Evolutionary conservation across 2,797 vertebrate genomes (phyloP).

Genomic region (Aldrovandia affinis): DNA sequence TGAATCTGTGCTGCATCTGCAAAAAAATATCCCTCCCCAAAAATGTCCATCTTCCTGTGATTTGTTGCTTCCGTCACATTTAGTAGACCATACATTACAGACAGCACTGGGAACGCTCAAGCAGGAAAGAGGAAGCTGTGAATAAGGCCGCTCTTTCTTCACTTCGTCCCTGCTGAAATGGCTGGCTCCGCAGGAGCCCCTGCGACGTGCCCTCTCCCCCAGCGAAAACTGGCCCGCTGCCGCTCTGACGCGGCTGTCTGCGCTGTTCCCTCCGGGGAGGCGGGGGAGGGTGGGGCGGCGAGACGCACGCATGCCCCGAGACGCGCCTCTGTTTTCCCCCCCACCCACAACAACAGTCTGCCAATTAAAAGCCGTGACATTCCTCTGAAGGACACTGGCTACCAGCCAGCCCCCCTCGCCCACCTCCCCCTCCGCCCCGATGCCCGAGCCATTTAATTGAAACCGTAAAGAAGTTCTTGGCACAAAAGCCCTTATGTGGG

Average conservation of each 20-base stretch:
- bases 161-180: neutral
- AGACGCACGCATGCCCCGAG: neutral
- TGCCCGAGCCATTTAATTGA: slow-evolving; percentile 70
- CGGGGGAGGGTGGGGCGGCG: neutral
- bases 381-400: slow-evolving; percentile 70
- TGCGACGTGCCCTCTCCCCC: neutral
- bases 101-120: neutral
- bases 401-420: slow-evolving; percentile 57
- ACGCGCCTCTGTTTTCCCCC: slow-evolving; percentile 43
- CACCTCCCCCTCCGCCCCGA: slow-evolving; percentile 47
- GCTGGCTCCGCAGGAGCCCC: neutral
- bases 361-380: slow-evolving; percentile 63
- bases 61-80: neutral
- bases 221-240: neutral
- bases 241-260: neutral
- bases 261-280: too few relatives aligned
- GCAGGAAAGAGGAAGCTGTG: neutral
- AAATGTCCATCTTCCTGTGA: neutral
- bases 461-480: slow-evolving; percentile 58
- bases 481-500: slow-evolving; percentile 50
- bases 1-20: neutral
- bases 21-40: neutral
- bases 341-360: slow-evolving; percentile 57
- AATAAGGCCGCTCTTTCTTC: neutral
- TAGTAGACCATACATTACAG: neutral